Evolutionary conservation across 1,140 invertebrate species (phyloP), one percentile per base, ranked within the genome.

Genomic region (Zaprionus camerounensis): DNA sequence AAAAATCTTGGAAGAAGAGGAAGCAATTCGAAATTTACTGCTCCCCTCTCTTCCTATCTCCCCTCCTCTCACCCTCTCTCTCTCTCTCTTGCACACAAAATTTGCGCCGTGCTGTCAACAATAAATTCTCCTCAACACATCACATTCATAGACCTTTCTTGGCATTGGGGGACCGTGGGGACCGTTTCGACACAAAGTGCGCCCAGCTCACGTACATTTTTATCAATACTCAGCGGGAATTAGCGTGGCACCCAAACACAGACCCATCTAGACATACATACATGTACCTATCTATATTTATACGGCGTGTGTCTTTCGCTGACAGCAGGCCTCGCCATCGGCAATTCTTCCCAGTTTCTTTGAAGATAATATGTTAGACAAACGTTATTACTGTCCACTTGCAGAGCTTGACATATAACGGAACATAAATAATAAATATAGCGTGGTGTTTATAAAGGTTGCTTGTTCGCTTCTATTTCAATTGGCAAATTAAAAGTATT

Each of bases 101-200:
- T 65, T 26, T 41, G 36, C 26, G 24, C 22, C 24, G n/a, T 15
- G 71, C 76, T 66, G 78, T 74, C 61, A 71, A 80, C 78, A 71
- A 85, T 85, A 85, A 85, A 81, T 81, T 82, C 20, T 24, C 59
- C 61, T 68, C 51, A 77, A 83, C 24, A 26, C 24, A 83, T 82
- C 72, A 36, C 31, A 70, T 64, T 63, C 56, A 44, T 44, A 64
- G 65, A 46, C 28, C 62, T 63, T 41, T 31, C 15, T 41, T 22
- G 20, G 11, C 17, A 34, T 34, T 34, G 31, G 31, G 31, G 31
- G 49, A 51, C 28, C 46, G 6, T 7, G n/a, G 41, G 41, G 41
- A 17, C 5, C 6, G 38, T 15, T n/a, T n/a, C 38, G 38, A 13
- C 26, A 34, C 7, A 59, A 76, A 76, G 68, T 72, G 63, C 65